Percentiles rank a stretch among this genome's conserved stretches.
Evolutionary conservation across 2,113 vertebrate species (phyloP).

Genomic region (Cyphomyrus plagiostoma): DNA sequence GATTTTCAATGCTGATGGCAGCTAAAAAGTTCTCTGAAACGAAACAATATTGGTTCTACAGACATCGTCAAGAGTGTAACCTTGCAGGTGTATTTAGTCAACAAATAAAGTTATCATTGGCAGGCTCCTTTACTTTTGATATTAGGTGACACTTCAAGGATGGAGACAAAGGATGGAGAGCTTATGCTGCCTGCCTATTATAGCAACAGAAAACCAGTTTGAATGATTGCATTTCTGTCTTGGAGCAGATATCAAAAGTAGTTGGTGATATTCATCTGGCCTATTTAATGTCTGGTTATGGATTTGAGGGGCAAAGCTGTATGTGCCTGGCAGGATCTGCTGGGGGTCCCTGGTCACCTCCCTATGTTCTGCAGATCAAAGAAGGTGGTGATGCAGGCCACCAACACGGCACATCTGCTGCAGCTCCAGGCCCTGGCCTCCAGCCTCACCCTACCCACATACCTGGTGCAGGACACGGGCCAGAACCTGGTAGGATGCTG

Average conservation of each 20-base stretch:
- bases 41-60: not conserved
- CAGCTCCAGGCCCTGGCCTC: conserved; percentile 71
- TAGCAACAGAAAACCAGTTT: not conserved
- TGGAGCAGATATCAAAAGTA: not conserved
- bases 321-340: not conserved
- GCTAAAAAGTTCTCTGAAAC: not conserved
- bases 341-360: not conserved
- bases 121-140: not conserved
- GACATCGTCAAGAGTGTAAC: not conserved
- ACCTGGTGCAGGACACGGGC: conserved; percentile 71
- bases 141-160: not conserved
- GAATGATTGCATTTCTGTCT: not conserved
- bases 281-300: not conserved
- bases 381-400: conserved; percentile 71
- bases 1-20: not conserved
- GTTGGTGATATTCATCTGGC: not conserved
- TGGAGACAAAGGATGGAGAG: not conserved
- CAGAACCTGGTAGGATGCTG: conserved; percentile 61
- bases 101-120: not conserved
- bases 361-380: conserved; percentile 54
- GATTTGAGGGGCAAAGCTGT: not conserved
- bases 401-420: conserved; percentile 64
- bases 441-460: conserved; percentile 67
- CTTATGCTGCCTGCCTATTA: not conserved
- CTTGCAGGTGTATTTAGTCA: not conserved